Percentiles rank a stretch among this genome's conserved stretches.
Conservation (phyloP, 1,140 invertebrate genomes). For the Drosophila carrolli region DNA sequence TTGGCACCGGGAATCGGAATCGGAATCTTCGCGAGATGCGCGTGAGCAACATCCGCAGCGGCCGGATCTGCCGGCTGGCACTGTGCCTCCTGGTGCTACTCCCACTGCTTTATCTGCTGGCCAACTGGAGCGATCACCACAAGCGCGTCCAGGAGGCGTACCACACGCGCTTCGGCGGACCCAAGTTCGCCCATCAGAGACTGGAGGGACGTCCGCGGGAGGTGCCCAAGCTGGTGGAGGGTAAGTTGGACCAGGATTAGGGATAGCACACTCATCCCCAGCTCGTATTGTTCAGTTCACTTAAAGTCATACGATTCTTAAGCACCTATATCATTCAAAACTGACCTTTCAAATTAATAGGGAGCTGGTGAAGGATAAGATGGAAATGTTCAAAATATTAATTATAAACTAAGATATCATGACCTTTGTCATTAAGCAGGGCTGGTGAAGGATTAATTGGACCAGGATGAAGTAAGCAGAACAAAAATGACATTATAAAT, state of each 20-base stretch:
- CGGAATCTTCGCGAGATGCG: constrained; percentile 60
- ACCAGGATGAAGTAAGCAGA: too few relatives aligned
- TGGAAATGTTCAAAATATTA: too few relatives aligned
- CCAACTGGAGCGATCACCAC: constrained; percentile 83
- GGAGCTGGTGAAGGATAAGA: background rate
- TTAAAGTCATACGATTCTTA: background rate
- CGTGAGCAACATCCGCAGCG: constrained; percentile 83
- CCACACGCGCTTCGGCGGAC: constrained; percentile 66
- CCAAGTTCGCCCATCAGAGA: constrained; percentile 66
- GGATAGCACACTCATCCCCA: background rate
- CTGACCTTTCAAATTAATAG: too few relatives aligned
- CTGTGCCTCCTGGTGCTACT: constrained; percentile 74
- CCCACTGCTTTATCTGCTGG: constrained; percentile 84
- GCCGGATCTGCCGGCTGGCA: constrained; percentile 81
- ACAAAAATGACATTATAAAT: too few relatives aligned
- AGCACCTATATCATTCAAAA: too few relatives aligned
- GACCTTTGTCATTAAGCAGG: too few relatives aligned
- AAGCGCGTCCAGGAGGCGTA: constrained; percentile 76
- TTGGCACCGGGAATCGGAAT: background rate
- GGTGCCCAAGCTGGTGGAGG: constrained; percentile 76
- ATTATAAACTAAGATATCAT: too few relatives aligned
- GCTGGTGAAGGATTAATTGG: too few relatives aligned
- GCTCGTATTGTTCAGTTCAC: too few relatives aligned
- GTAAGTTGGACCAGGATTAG: constrained; percentile 46
- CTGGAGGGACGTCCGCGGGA: constrained; percentile 72